Conservation (phyloP, 1,140 invertebrate genomes). For the Drosophila auraria region DNA sequence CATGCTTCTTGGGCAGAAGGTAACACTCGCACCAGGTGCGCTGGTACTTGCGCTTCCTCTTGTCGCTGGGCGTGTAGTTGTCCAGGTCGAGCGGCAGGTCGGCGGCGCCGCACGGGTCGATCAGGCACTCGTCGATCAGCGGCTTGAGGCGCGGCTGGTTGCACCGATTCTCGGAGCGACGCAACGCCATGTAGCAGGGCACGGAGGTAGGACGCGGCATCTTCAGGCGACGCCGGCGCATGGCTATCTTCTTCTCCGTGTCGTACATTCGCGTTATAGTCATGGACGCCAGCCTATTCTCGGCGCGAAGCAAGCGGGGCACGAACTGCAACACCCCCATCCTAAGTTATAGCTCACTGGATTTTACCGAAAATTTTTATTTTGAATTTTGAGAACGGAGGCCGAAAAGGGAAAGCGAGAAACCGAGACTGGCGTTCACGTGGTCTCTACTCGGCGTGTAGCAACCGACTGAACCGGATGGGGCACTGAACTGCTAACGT, state of each 20-base stretch:
- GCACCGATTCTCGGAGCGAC: slow-evolving; percentile 13
- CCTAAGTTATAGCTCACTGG: background rate
- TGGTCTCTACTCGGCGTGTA: background rate
- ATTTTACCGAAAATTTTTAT: slow-evolving; percentile 18
- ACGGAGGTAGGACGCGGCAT: no score
- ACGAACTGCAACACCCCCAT: slow-evolving; percentile 11
- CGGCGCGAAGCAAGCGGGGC: background rate
- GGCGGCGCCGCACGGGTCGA: slow-evolving; percentile 10
- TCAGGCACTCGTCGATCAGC: background rate
- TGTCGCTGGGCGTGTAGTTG: slow-evolving; percentile 39
- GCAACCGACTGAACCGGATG: background rate
- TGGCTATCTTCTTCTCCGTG: background rate
- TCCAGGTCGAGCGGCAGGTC: slow-evolving; percentile 19
- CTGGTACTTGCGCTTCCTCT: slow-evolving; percentile 24
- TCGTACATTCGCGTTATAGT: background rate
- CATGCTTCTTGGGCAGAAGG: background rate
- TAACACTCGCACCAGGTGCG: slow-evolving; percentile 42
- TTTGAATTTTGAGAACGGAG: background rate
- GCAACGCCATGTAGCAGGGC: slow-evolving; percentile 8
- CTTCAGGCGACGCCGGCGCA: background rate
- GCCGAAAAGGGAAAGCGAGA: slow-evolving; percentile 1
- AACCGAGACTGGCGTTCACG: background rate
- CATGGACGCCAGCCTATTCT: background rate
- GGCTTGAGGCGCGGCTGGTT: background rate
- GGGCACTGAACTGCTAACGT: background rate